These are phyloP conservation scores for Hemicordylus capensis DNA, from an alignment of 2,113 vertebrate genomes.

Conservation along the genomic window DNA sequence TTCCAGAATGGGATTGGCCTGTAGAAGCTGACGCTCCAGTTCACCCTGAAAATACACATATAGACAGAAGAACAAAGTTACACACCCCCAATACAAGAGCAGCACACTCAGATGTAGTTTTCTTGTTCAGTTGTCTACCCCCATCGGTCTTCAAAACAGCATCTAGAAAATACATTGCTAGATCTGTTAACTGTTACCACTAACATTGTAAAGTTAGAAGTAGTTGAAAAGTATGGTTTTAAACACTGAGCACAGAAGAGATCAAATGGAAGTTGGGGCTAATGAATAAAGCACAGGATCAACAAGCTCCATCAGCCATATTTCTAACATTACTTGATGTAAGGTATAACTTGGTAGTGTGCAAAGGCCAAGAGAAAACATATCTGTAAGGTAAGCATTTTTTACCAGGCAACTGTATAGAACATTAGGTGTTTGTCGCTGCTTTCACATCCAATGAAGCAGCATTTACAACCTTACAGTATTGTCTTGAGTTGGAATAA, in stretches of 20 bases:
- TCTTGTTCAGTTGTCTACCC: neutral
- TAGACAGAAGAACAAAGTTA: conserved; percentile 33
- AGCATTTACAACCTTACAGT: neutral
- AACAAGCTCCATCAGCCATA: neutral
- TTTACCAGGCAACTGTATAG: neutral
- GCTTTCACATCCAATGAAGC: neutral
- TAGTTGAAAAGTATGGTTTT: neutral
- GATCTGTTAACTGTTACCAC: conserved; percentile 6
- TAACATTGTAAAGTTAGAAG: conserved; percentile 32
- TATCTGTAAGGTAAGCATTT: neutral
- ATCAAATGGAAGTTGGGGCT: conserved; percentile 42
- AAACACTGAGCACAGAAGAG: conserved; percentile 13
- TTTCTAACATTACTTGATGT: conserved; percentile 5
- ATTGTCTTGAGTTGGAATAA: neutral
- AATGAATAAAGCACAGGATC: conserved; percentile 57
- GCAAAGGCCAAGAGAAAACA: neutral
- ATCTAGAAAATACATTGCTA: conserved; percentile 21
- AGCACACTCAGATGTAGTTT: accelerated
- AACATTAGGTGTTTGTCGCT: neutral
- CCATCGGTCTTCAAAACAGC: neutral
- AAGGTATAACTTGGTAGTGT: neutral
- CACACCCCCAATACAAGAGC: conserved; percentile 1
- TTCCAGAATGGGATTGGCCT: conserved; percentile 97
- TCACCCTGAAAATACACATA: conserved; percentile 85
- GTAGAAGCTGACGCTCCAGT: conserved; percentile 94